Base-by-base conservation (phyloP, 2,797 vertebrate species). In the Vireo griseus region DNA sequence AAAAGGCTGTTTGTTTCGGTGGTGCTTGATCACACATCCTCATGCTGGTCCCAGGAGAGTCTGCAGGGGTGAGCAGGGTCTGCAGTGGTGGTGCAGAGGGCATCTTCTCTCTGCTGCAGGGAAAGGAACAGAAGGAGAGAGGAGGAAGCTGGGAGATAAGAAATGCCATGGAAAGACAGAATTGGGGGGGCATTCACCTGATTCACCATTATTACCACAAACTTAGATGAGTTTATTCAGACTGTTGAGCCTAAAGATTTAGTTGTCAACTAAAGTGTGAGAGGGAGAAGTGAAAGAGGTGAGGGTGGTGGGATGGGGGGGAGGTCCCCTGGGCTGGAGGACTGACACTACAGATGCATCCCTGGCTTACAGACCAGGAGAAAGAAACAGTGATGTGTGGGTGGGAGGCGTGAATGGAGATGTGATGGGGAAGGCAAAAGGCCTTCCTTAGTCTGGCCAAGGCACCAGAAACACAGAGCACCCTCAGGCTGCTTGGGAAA, bases 381-480 rank as follows among this genome's bases (percentile, higher is more conserved):
- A 12, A 65, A 51, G 55, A 52, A 45, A 21, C 8, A 29, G 2
- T 0, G 0, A 25, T 10, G 8, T 45, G 18, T 13, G 3, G 10
- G 10, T 61, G 25, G 47, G 44, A 74, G 3, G 16, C 16, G 26
- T 31, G 18, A 67, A 62, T 13, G 4, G 50, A 42, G 28, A 39
- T 48, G 42, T 3, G 2, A 11, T 39, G 26, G 13, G 20, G 52
- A 75, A 39, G 35, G 14, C 47, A 68, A 48, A 45, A 59, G 35
- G 40, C 47, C 18, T 61, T 59, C 18, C 26, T 33, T 20, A 22
- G 9, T 42, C 35, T 37, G 48, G 48, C 14, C 31, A 72, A 52
- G 39, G n/a, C 44, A 81, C 16, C 15, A 24, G 28, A 44, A 74
- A 37, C 16, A 44, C 37, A 29, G 37, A 55, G 37, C 47, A 65